Conservation (phyloP, 2,797 vertebrate genomes). For the Phalanger gymnotis region DNA sequence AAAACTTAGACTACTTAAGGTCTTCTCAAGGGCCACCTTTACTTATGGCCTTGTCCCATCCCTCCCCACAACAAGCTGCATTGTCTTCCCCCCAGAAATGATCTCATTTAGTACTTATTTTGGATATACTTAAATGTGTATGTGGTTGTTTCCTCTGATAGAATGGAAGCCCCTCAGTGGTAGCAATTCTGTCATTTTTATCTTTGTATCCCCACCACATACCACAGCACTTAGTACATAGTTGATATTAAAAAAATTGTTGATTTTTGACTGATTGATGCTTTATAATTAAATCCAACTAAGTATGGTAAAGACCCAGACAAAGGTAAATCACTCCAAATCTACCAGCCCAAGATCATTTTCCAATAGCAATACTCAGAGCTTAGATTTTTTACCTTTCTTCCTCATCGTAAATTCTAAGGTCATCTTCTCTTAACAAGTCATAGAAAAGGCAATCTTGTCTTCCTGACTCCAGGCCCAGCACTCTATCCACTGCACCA, state of each 20-base stretch:
- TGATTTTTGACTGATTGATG: not conserved
- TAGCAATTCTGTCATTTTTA: not conserved
- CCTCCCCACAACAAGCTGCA: not conserved
- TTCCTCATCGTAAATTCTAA: not conserved
- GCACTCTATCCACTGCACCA: not conserved
- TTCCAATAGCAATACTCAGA: not conserved
- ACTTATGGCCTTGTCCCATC: not conserved
- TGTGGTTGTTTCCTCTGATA: not conserved
- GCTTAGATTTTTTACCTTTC: not conserved
- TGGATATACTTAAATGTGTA: not conserved
- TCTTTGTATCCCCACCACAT: not conserved
- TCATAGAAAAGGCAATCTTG: not conserved
- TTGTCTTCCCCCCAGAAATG: not conserved
- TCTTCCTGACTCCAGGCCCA: not conserved
- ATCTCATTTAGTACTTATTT: not conserved
- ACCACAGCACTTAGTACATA: not conserved
- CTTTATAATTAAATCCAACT: not conserved
- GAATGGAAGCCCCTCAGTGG: not conserved
- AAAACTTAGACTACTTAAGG: not conserved
- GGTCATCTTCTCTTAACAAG: not conserved
- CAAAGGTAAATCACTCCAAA: not conserved
- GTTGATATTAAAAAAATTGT: not conserved
- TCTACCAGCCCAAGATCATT: not conserved
- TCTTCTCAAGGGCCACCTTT: not conserved
- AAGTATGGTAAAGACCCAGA: not conserved